Conservation (phyloP, 1,140 invertebrate genomes). For the Drosophila dunni region DNA sequence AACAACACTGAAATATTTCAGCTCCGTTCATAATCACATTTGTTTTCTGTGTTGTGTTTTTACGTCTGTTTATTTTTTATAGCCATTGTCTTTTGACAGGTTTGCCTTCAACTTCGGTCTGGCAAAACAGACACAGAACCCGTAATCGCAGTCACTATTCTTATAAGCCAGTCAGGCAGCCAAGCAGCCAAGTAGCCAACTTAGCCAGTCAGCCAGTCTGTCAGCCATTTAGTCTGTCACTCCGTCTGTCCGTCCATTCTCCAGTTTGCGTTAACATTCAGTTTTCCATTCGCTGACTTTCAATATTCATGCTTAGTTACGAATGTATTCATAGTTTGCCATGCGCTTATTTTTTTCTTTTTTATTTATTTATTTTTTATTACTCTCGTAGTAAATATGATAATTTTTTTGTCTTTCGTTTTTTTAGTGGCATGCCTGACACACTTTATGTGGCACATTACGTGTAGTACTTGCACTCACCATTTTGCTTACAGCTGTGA, state of each 20-base stretch:
- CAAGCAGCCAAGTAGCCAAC: background rate
- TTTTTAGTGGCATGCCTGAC: conserved; percentile 43
- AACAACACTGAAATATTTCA: conserved; percentile 25
- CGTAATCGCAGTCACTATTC: conserved; percentile 51
- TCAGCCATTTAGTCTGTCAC: background rate
- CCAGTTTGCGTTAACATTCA: conserved; percentile 59
- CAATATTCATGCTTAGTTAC: conserved; percentile 53
- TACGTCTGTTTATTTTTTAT: conserved; percentile 23
- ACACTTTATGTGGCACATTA: conserved; percentile 54
- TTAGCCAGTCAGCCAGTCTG: conserved; percentile 1
- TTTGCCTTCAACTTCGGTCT: conserved; percentile 77
- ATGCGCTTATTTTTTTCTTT: conserved; percentile 15
- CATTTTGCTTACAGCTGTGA: conserved; percentile 32
- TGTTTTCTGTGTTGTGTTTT: conserved; percentile 19
- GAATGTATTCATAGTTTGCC: conserved; percentile 48
- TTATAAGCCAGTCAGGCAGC: conserved; percentile 18
- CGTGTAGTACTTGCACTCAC: conserved; percentile 49
- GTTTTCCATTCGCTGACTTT: conserved; percentile 74
- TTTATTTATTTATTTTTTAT: conserved; percentile 20
- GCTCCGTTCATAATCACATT: conserved; percentile 43
- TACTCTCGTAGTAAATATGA: conserved; percentile 35
- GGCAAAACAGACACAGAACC: conserved; percentile 58
- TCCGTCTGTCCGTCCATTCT: conserved; percentile 40
- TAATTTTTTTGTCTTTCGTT: conserved; percentile 36
- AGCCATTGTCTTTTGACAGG: conserved; percentile 80